phyloP scores from a whole-genome alignment of 2,888 invertebrate genomes.

The Thymelicus lineola region DNA sequence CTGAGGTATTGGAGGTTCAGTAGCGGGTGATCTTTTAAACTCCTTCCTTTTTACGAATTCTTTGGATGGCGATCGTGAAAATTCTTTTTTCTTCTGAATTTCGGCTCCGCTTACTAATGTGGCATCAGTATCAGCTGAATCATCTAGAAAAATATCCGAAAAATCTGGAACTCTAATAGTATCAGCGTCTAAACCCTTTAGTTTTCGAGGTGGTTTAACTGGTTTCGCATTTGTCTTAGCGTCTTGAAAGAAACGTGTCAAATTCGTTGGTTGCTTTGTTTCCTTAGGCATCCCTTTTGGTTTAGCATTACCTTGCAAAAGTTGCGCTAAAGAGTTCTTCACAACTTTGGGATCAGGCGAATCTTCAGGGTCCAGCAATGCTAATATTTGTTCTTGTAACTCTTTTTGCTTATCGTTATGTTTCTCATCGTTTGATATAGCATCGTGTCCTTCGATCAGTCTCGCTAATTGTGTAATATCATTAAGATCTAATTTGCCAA shows the following conservation, averaged over 20 bases:
- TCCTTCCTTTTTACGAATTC: slow-evolving; percentile 48
- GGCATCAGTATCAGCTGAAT: slow-evolving; percentile 65
- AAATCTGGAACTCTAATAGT: slow-evolving; percentile 56
- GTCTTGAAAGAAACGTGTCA: slow-evolving; percentile 61
- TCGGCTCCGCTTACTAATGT: slow-evolving; percentile 55
- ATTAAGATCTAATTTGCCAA: slow-evolving; percentile 72
- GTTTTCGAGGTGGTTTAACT: slow-evolving; percentile 57
- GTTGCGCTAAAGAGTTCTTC: slow-evolving; percentile 62
- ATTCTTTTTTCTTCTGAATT: slow-evolving; percentile 45
- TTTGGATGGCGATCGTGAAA: slow-evolving; percentile 46
- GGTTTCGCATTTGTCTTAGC: slow-evolving; percentile 51
- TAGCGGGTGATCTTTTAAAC: slow-evolving; percentile 50
- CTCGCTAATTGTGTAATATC: slow-evolving; percentile 72
- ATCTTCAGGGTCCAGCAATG: slow-evolving; percentile 69
- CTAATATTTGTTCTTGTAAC: slow-evolving; percentile 72
- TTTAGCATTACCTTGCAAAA: slow-evolving; percentile 63
- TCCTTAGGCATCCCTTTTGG: slow-evolving; percentile 53
- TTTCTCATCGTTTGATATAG: slow-evolving; percentile 46
- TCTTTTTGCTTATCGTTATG: slow-evolving; percentile 62
- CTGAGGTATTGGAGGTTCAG: slow-evolving; percentile 49
- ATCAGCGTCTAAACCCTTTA: slow-evolving; percentile 67
- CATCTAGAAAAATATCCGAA: slow-evolving; percentile 60
- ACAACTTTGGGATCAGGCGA: slow-evolving; percentile 64
- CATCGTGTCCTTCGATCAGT: slow-evolving; percentile 73
- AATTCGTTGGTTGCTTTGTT: slow-evolving; percentile 45